Evolutionary conservation across 1,140 invertebrate species (phyloP).

Genomic region (Plutomurus gul): DNA sequence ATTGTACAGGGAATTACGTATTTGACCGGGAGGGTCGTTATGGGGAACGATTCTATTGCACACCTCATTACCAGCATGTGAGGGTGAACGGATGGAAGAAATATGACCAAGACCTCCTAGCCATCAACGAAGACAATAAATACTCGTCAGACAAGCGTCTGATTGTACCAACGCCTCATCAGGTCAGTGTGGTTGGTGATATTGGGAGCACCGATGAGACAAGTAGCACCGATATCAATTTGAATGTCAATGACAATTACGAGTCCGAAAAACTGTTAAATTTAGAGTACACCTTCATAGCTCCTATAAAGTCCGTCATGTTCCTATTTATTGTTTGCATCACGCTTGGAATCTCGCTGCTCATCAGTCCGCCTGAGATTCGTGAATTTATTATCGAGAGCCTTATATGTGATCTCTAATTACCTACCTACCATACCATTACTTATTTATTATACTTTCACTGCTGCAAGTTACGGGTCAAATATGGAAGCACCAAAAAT

Average conservation of each 20-base stretch:
- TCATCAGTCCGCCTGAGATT: constrained; percentile 47
- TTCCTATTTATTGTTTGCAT: constrained; percentile 40
- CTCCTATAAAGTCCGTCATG: constrained; percentile 37
- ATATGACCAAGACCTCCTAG: constrained; percentile 37
- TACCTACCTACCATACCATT: not conserved
- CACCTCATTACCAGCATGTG: constrained; percentile 67
- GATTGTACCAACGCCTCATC: constrained; percentile 31
- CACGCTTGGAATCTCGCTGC: constrained; percentile 37
- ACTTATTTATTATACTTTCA: not conserved
- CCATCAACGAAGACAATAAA: not conserved
- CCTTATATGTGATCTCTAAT: constrained; percentile 31
- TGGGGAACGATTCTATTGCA: constrained; percentile 77
- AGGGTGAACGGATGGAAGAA: constrained; percentile 55
- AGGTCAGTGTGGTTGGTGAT: constrained; percentile 41
- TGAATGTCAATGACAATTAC: not conserved
- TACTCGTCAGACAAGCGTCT: not conserved
- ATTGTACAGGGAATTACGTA: constrained; percentile 66
- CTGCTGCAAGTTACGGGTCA: too few species aligned
- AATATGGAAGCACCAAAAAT: too few species aligned
- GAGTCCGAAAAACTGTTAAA: not conserved
- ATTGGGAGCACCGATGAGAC: not conserved
- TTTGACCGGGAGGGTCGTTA: constrained; percentile 75
- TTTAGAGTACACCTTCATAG: constrained; percentile 13
- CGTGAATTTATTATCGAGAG: constrained; percentile 42
- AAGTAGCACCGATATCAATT: not conserved